Evolutionary conservation across 2,888 invertebrate genomes (phyloP).

Genomic region (Habroteleia sp.): DNA sequence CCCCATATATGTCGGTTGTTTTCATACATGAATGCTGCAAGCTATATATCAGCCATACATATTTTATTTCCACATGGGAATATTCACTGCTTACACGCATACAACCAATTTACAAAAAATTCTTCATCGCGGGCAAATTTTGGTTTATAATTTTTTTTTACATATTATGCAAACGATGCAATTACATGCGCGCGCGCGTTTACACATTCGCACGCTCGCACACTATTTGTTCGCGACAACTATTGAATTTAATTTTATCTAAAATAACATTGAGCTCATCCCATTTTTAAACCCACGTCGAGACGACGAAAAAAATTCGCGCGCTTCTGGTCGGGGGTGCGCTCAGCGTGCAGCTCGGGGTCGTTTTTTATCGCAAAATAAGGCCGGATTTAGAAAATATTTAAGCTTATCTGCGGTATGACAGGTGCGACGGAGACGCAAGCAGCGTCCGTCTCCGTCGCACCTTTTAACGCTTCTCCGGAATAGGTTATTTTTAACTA

Average conservation of each 20-base stretch:
- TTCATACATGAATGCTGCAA: too few species aligned
- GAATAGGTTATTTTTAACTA: constrained; percentile 43
- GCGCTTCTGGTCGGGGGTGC: neutral
- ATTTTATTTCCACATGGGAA: too few species aligned
- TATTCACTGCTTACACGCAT: too few species aligned
- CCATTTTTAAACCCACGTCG: constrained; percentile 9
- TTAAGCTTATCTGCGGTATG: constrained; percentile 25
- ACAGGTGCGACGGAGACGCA: constrained; percentile 30
- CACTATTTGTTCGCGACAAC: too few species aligned
- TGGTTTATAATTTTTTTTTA: too few species aligned
- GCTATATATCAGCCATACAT: too few species aligned
- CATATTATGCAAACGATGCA: too few species aligned
- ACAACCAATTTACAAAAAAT: too few species aligned
- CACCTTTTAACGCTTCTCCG: constrained; percentile 31
- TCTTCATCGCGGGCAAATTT: too few species aligned
- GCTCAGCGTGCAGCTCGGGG: too few species aligned
- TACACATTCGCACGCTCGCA: neutral
- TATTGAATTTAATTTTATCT: constrained; percentile 32
- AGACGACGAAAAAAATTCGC: constrained; percentile 7
- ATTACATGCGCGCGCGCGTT: too few species aligned
- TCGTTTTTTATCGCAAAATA: constrained; percentile 2
- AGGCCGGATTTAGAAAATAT: constrained; percentile 21
- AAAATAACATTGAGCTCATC: constrained; percentile 20
- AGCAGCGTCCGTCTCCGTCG: neutral
- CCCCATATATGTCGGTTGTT: too few species aligned